Conservation (phyloP, 2,797 vertebrate genomes). For the Vireo griseus region DNA sequence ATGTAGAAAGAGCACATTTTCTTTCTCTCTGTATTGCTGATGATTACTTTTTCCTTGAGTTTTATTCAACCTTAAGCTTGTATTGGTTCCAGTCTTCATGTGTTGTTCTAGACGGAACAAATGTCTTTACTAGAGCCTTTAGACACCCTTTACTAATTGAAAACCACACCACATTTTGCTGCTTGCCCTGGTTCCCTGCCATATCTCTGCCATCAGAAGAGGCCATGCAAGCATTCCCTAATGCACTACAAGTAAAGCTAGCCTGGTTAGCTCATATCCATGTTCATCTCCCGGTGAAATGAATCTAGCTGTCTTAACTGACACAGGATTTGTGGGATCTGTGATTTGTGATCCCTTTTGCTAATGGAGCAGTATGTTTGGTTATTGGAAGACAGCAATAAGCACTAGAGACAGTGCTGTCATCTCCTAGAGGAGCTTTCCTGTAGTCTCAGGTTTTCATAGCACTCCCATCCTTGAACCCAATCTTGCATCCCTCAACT, state of each 20-base stretch:
- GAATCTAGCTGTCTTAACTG: background rate
- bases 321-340: no score
- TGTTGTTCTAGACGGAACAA: background rate
- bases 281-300: slow-evolving; percentile 36
- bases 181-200: background rate
- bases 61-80: background rate
- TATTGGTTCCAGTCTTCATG: background rate
- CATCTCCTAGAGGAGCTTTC: background rate
- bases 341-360: background rate
- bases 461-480: background rate
- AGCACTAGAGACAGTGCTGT: background rate
- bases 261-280: slow-evolving; percentile 33
- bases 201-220: background rate
- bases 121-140: background rate
- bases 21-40: background rate
- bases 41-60: background rate
- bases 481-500: background rate
- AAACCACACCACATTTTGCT: background rate
- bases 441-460: background rate
- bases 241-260: slow-evolving; percentile 6
- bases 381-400: background rate
- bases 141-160: background rate
- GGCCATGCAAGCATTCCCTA: background rate
- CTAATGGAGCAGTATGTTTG: background rate
- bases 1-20: background rate